phyloP scores from a whole-genome alignment of 2,797 vertebrate species.

The Leptoclinus maculatus region DNA sequence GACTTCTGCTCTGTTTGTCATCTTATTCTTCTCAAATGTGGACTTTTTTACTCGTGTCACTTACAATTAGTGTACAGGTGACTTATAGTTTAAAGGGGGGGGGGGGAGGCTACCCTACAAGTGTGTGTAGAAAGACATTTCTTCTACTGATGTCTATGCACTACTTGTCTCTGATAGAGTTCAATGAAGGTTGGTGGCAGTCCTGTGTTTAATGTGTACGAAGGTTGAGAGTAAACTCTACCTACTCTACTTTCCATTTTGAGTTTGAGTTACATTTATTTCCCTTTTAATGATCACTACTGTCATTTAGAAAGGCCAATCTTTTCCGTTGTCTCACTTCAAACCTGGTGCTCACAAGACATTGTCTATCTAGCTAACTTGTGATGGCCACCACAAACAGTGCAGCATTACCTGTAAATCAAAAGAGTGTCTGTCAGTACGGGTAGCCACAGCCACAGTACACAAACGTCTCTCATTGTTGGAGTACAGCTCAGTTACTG shows the following conservation, averaged over 20 bases:
- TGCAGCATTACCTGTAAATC: conserved; percentile 21
- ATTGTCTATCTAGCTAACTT: conserved; percentile 22
- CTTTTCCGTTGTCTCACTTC: conserved; percentile 6
- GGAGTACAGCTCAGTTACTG: conserved; percentile 34
- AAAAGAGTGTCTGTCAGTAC: conserved; percentile 28
- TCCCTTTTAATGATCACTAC: not conserved
- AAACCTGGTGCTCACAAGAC: conserved; percentile 9
- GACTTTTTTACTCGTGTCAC: not conserved
- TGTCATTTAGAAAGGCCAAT: not conserved
- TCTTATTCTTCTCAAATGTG: not conserved
- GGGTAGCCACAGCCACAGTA: conserved; percentile 26
- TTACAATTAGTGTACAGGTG: not conserved
- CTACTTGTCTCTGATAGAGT: not conserved
- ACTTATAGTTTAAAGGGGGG: not conserved
- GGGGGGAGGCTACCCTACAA: not conserved
- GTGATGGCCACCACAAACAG: conserved; percentile 4
- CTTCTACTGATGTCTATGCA: not conserved
- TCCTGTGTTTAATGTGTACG: not conserved
- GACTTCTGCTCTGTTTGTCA: not conserved
- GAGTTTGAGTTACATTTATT: not conserved
- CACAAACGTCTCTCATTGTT: conserved; percentile 39
- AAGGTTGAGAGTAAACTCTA: not conserved
- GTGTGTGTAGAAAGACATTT: not conserved
- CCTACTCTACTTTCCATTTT: not conserved
- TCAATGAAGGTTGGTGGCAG: not conserved